These are phyloP conservation scores for Catalaphyllia jardinei DNA, from an alignment of 64 coral and sea anemone species.

Conservation along the genomic window DNA sequence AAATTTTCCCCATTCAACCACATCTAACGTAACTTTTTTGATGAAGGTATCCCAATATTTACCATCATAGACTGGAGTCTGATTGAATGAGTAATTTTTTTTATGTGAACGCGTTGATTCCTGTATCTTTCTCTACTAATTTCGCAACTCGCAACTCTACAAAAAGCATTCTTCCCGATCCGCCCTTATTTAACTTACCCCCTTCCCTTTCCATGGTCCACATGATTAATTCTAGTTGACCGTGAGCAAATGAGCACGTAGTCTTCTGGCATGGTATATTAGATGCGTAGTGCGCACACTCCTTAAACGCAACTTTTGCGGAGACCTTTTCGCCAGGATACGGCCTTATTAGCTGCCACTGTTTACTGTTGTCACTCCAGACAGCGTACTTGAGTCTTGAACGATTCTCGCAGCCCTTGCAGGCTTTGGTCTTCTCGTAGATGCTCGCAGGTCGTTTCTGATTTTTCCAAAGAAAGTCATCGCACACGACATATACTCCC, in stretches of 20 bases:
- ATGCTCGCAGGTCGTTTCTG: not conserved
- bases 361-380: conserved; percentile 10
- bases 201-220: conserved; percentile 60
- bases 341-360: conserved; percentile 8
- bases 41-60: no score
- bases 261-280: conserved; percentile 15
- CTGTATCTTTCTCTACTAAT: no score
- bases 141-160: no score
- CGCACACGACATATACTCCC: conserved; percentile 6
- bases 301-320: not conserved
- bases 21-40: no score
- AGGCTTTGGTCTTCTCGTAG: not conserved
- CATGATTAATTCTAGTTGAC: conserved; percentile 31
- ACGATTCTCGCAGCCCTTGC: conserved; percentile 29
- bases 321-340: not conserved
- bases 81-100: no score
- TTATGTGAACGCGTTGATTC: no score
- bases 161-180: no score
- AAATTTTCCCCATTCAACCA: no score
- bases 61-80: no score
- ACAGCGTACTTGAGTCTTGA: conserved; percentile 12
- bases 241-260: conserved; percentile 76
- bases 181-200: not conserved
- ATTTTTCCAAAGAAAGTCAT: conserved; percentile 24
- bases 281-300: conserved; percentile 33